Evolutionary conservation across 1,140 invertebrate genomes (phyloP), one percentile per base, ranked within the genome.

Genomic region (Lethrus apterus): DNA sequence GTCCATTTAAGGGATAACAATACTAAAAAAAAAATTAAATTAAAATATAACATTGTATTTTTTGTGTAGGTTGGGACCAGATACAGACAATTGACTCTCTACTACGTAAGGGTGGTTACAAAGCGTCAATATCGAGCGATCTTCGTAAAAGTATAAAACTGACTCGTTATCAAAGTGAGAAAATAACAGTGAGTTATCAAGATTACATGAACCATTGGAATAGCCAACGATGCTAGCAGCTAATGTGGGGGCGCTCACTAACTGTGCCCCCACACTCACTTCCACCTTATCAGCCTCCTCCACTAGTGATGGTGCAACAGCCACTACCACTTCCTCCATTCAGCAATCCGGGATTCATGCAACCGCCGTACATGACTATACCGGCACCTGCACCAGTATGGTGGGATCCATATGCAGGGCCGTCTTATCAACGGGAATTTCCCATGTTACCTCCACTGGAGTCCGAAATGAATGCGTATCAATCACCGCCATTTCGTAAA

Each of bases 81-180:
- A 79, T 94, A 47, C 92, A 98, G 69, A 98, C 95, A 8, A 96
- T 99, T 60, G 95, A 99, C 69, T 96, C 93, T 3, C 71, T 99
- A 18, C 75, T 99, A 9, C 80, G 94, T 41, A 99, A 99, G 70
- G 95, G 94, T 48, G 96, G 96, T 17, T 98, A 86, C 69, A 93
- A 93, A 61, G 90, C 92, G 20, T 65, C 79, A 3, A 94, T 99
- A 13, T 94, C 89, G 18, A 77, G 84, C 42, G 84, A 93, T 26
- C 76, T 94, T 55, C 78, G 95, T 45, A 80, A 86, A 57, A 83
- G 79, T 53, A 87, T 99, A 53, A 90, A 92, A 70, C 72, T 99
- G 50, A 97, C 92, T 26, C 84, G 94, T 57, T 97, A 97, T 68
- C 90, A 96, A 62, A 89, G 86, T 65, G 88, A 90, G 64, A 89